Conservation (phyloP, 1,140 invertebrate species). For the Musca domestica region DNA sequence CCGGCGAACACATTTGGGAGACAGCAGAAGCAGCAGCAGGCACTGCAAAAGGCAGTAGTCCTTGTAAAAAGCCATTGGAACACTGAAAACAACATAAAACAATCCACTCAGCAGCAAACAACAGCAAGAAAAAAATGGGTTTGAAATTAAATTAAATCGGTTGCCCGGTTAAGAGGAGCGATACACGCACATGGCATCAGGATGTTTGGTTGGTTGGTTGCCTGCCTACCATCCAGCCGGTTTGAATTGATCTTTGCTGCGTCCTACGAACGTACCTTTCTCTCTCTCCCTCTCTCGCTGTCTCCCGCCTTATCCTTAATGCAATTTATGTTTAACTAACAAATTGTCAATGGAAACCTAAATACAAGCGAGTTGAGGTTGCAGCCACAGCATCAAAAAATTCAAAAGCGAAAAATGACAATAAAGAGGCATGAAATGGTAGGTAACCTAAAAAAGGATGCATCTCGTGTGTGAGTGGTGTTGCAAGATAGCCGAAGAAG, state of each 20-base stretch:
- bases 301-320: neutral
- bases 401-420: too few species aligned
- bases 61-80: constrained; percentile 9
- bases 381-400: neutral
- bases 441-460: neutral
- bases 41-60: constrained; percentile 6
- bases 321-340: constrained; percentile 17
- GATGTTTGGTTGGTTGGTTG: too few species aligned
- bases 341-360: constrained; percentile 17
- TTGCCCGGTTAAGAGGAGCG: too few species aligned
- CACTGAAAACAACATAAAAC: constrained; percentile 4
- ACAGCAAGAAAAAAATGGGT: too few species aligned
- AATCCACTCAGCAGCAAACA: neutral
- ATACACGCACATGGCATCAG: too few species aligned
- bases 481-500: neutral
- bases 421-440: too few species aligned
- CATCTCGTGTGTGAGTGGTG: neutral
- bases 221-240: neutral
- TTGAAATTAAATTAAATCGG: too few species aligned
- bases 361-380: neutral
- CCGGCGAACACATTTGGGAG: too few species aligned
- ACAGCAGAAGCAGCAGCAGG: too few species aligned
- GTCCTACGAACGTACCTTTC: neutral
- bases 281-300: neutral
- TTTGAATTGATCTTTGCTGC: neutral